Conservation (phyloP, 1,140 invertebrate genomes). For the Forficula auricularia region DNA sequence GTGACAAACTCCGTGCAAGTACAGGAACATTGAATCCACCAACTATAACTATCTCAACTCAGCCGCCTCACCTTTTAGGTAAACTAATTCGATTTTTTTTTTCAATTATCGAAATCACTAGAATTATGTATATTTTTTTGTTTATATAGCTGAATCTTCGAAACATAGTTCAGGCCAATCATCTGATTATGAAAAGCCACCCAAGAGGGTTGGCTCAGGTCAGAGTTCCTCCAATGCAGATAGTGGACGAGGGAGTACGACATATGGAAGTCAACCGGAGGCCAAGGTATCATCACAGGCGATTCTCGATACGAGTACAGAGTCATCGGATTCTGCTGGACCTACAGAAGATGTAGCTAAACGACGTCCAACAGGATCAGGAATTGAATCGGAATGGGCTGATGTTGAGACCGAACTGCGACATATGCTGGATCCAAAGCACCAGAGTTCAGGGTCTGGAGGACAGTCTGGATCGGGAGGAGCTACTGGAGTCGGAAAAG, state of each 20-base stretch:
- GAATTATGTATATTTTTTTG: too few species aligned
- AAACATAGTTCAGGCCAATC: slow-evolving; percentile 8
- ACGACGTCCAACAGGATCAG: slow-evolving; percentile 18
- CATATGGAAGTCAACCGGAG: slow-evolving; percentile 11
- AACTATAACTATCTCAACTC: too few species aligned
- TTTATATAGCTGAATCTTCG: too few species aligned
- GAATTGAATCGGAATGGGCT: slow-evolving; percentile 62
- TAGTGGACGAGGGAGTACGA: slow-evolving; percentile 25
- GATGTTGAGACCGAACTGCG: slow-evolving; percentile 64
- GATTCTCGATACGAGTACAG: slow-evolving; percentile 19
- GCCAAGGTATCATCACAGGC: slow-evolving; percentile 3
- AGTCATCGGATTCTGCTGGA: slow-evolving; percentile 14
- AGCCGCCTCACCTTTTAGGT: too few species aligned
- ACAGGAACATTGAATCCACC: too few species aligned
- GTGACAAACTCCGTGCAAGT: too few species aligned
- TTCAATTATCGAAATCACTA: too few species aligned
- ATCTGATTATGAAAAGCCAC: slow-evolving; percentile 15
- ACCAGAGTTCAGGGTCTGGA: slow-evolving; percentile 33
- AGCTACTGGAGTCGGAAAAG: slow-evolving; percentile 18
- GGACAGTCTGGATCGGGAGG: slow-evolving; percentile 14
- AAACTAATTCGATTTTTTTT: too few species aligned
- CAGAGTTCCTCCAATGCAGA: slow-evolving; percentile 22
- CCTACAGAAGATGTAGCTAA: not conserved
- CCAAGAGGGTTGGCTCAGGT: slow-evolving; percentile 12
- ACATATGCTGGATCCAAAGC: slow-evolving; percentile 52